A percentile compares a stretch with the other conserved stretches of the same genome.
These are phyloP conservation scores for Sceloporus tristichus DNA, from an alignment of 2,113 vertebrate species.

Conservation along the genomic window DNA sequence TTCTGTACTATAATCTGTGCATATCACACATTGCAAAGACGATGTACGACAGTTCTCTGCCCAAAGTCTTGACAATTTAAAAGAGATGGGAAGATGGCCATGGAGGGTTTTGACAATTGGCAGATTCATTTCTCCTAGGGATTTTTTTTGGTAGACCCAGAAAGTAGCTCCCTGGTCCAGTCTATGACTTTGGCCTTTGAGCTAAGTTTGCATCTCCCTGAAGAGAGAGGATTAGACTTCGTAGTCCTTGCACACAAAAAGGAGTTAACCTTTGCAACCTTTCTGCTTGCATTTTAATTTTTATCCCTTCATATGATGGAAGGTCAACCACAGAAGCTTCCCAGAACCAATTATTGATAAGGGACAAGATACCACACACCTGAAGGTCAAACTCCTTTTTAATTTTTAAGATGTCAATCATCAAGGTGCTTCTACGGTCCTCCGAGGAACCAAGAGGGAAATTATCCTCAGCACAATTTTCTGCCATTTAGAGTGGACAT, in stretches of 20 bases:
- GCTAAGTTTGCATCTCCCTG: not conserved
- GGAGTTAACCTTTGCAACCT: not conserved
- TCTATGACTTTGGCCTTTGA: not conserved
- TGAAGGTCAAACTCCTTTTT: constrained; percentile 32
- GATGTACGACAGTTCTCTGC: no score
- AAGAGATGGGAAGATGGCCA: no score
- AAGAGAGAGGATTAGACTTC: not conserved
- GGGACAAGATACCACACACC: constrained; percentile 9
- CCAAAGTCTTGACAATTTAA: no score
- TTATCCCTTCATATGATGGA: not conserved
- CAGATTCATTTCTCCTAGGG: no score
- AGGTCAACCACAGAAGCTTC: not conserved
- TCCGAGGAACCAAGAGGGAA: not conserved
- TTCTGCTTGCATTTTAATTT: not conserved
- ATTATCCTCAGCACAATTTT: not conserved
- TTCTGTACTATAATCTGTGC: no score
- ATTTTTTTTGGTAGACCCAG: no score
- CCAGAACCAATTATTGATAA: constrained; percentile 26
- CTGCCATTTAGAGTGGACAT: constrained; percentile 17
- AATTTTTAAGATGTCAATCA: constrained; percentile 22
- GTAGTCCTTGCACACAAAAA: not conserved
- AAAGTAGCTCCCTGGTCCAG: no score
- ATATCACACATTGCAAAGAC: no score
- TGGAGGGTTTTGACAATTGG: no score
- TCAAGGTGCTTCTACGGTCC: not conserved